Conservation (phyloP, 1,140 invertebrate genomes). For the Nymphalis io region DNA sequence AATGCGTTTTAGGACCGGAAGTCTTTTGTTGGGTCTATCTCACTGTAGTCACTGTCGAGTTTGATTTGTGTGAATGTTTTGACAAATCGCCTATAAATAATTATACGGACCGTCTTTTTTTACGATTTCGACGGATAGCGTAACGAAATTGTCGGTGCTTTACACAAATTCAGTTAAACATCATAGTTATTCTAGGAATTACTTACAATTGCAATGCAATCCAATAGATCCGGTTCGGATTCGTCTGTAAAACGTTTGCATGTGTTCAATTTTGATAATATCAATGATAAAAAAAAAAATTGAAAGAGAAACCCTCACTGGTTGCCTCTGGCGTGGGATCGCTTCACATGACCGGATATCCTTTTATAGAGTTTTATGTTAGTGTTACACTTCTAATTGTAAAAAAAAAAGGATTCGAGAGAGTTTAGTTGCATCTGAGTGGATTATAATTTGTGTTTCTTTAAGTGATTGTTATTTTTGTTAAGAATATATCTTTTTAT, state of each 20-base stretch:
- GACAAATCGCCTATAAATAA: constrained; percentile 58
- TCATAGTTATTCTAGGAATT: constrained; percentile 28
- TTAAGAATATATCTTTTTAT: constrained; percentile 2
- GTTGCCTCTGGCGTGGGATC: constrained; percentile 38
- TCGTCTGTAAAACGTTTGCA: constrained; percentile 39
- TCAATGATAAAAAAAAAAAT: constrained; percentile 49
- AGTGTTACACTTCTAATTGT: constrained; percentile 33
- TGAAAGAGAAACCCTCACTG: constrained; percentile 26
- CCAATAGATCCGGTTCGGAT: constrained; percentile 46
- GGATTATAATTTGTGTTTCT: neutral
- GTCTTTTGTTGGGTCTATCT: constrained; percentile 36
- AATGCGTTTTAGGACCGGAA: constrained; percentile 49
- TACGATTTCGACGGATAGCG: constrained; percentile 43
- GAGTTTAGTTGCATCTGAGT: constrained; percentile 6
- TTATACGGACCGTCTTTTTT: constrained; percentile 43
- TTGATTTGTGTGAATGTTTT: constrained; percentile 63
- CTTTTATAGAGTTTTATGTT: constrained; percentile 34
- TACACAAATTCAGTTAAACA: constrained; percentile 50
- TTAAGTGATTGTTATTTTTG: neutral
- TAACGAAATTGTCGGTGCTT: constrained; percentile 27
- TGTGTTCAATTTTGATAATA: constrained; percentile 50
- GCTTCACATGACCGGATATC: constrained; percentile 42
- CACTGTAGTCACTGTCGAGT: constrained; percentile 23
- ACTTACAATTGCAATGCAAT: constrained; percentile 43
- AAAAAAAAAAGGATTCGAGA: constrained; percentile 36